These are phyloP conservation scores for Pimpla rufipes DNA, from an alignment of 2,888 invertebrate genomes.

Conservation along the genomic window DNA sequence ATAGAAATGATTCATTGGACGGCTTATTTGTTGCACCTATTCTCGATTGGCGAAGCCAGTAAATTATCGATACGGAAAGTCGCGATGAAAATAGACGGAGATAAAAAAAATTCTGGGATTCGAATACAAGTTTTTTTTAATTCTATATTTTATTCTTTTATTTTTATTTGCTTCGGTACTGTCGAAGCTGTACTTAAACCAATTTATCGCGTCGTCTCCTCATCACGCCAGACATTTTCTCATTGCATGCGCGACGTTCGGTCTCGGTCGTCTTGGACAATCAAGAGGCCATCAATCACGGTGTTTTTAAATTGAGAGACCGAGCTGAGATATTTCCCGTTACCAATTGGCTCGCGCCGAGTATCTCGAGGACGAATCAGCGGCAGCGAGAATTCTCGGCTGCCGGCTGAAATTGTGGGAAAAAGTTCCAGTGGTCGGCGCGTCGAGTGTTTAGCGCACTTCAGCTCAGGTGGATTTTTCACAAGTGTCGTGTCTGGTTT, in stretches of 20 bases:
- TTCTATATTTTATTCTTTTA: neutral
- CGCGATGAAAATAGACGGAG: neutral
- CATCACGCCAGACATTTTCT: too few relatives aligned
- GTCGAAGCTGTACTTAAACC: too few relatives aligned
- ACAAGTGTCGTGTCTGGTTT: conserved; percentile 14
- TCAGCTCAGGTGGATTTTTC: conserved; percentile 47
- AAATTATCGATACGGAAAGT: neutral
- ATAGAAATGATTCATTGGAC: conserved; percentile 48
- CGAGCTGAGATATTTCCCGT: conserved; percentile 40
- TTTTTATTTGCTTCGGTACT: neutral
- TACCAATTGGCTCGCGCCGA: conserved; percentile 52
- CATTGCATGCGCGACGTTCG: too few relatives aligned
- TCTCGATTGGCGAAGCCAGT: neutral
- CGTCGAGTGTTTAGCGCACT: conserved; percentile 5
- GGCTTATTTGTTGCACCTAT: neutral
- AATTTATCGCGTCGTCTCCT: too few relatives aligned
- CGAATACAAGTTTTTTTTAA: neutral
- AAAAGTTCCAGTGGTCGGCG: neutral
- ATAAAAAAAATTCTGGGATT: too few relatives aligned
- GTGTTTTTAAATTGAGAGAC: conserved; percentile 43
- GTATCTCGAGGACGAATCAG: conserved; percentile 46
- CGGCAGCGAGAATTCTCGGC: conserved; percentile 17
- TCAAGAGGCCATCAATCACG: conserved; percentile 50
- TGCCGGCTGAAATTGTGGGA: conserved; percentile 28
- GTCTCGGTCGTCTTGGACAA: conserved; percentile 10